These are phyloP conservation scores for Syngnathoides biaculeatus DNA, from an alignment of 2,113 vertebrate species.

Conservation along the genomic window DNA sequence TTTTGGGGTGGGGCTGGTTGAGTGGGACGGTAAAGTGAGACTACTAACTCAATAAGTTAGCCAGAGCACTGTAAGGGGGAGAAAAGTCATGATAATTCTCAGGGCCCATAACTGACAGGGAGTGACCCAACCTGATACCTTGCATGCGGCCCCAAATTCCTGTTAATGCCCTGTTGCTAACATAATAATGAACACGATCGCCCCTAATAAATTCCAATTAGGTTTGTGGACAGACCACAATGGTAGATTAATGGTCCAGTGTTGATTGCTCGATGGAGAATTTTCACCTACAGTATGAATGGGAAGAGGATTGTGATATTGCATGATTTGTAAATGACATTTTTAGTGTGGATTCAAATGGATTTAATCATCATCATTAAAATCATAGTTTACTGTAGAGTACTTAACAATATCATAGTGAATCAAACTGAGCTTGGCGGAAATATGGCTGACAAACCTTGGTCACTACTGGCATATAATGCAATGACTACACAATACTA, in stretches of 20 bases:
- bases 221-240: neutral
- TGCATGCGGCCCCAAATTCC: too few species aligned
- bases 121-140: too few species aligned
- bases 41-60: too few species aligned
- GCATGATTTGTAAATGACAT: neutral
- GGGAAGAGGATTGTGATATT: neutral
- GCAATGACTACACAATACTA: neutral
- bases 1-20: too few species aligned
- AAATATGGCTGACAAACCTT: neutral
- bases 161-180: too few species aligned
- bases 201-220: neutral
- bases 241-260: neutral
- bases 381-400: neutral
- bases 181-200: too few species aligned
- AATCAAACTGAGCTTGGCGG: neutral
- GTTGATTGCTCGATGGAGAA: neutral
- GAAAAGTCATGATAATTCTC: too few species aligned
- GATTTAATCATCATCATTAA: neutral
- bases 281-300: neutral
- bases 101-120: too few species aligned
- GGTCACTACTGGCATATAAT: neutral
- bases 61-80: too few species aligned
- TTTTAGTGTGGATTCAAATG: neutral
- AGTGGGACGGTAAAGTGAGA: too few species aligned
- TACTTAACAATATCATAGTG: neutral